These are phyloP conservation scores for Palaemon carinicauda DNA, from an alignment of 1,140 invertebrate species.

Conservation along the genomic window DNA sequence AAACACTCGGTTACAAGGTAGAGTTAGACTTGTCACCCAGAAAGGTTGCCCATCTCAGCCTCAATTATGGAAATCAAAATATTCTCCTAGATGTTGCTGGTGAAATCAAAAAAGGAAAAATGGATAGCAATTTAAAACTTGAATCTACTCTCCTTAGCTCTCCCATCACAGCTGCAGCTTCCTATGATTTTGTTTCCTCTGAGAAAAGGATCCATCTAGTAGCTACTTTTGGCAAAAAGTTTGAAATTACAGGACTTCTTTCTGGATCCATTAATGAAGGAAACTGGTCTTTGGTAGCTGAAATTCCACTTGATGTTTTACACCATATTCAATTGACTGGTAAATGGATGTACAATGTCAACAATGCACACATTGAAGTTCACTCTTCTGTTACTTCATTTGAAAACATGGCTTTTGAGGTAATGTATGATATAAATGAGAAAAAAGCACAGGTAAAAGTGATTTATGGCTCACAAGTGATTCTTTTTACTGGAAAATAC, in stretches of 20 bases:
- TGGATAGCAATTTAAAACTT: neutral
- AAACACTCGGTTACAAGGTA: neutral
- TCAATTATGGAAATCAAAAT: neutral
- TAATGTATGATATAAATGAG: neutral
- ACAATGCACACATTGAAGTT: neutral
- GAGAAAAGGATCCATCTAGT: neutral
- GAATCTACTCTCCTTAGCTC: neutral
- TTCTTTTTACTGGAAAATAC: neutral
- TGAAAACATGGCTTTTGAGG: neutral
- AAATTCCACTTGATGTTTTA: neutral
- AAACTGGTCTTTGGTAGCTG: neutral
- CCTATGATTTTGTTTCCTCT: neutral
- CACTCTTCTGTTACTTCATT: neutral
- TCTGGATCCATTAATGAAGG: neutral
- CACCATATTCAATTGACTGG: neutral
- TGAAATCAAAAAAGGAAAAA: neutral
- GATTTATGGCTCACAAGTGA: neutral
- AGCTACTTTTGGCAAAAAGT: neutral
- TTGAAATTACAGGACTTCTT: neutral
- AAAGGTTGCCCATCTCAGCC: neutral
- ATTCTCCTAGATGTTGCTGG: neutral
- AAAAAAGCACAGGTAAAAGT: neutral
- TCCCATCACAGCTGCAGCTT: neutral
- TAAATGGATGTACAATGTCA: neutral
- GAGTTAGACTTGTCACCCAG: neutral